Conservation (phyloP, 2,888 invertebrate species). For the Tyria jacobaeae region DNA sequence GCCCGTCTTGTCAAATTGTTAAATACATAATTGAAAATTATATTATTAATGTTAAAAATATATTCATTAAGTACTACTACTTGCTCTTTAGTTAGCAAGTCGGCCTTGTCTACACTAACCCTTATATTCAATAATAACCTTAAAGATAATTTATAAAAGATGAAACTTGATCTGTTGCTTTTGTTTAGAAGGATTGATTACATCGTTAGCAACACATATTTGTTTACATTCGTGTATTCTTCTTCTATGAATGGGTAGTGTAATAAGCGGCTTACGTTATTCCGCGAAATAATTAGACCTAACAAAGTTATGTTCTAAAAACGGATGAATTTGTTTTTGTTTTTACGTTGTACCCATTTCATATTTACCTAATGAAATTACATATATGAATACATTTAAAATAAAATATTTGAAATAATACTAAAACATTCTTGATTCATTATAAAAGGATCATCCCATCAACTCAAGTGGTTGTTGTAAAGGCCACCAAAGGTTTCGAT, state of each 20-base stretch:
- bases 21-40: too few species aligned
- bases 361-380: too few species aligned
- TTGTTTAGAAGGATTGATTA: slow-evolving; percentile 2
- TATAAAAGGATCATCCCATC: too few species aligned
- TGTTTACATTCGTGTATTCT: not conserved
- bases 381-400: too few species aligned
- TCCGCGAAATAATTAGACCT: not conserved
- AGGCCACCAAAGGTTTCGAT: too few species aligned
- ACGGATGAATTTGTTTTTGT: not conserved
- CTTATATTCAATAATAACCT: not conserved
- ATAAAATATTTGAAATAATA: too few species aligned
- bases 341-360: not conserved
- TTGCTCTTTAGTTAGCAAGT: too few species aligned
- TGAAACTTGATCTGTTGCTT: not conserved
- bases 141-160: not conserved
- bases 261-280: not conserved
- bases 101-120: not conserved
- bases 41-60: too few species aligned
- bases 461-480: too few species aligned
- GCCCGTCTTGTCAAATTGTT: too few species aligned
- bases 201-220: slow-evolving; percentile 3
- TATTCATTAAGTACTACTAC: too few species aligned
- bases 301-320: not conserved
- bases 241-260: not conserved
- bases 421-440: too few species aligned